Percentiles rank a stretch among this genome's conserved stretches.
Evolutionary conservation across 2,888 invertebrate genomes (phyloP).

Genomic region (Acleris cristana): DNA sequence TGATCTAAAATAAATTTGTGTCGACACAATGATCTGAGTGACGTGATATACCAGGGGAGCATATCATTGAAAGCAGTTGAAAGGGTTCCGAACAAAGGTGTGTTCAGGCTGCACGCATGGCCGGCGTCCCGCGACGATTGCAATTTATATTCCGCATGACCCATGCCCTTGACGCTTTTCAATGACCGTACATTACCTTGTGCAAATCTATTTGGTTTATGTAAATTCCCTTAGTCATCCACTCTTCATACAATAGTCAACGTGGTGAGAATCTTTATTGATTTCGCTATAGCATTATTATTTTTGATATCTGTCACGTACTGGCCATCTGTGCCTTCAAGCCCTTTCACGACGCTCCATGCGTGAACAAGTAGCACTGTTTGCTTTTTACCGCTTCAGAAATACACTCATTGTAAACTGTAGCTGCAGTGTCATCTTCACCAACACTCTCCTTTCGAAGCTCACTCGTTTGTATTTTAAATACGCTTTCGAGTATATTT

Average conservation of each 20-base stretch:
- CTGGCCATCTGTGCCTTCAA: constrained; percentile 39
- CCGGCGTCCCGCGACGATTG: constrained; percentile 45
- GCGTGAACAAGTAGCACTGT: constrained; percentile 44
- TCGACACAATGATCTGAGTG: constrained; percentile 23
- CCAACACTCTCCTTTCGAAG: constrained; percentile 41
- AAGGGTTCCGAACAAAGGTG: constrained; percentile 54
- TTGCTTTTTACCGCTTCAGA: constrained; percentile 31
- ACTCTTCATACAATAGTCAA: constrained; percentile 42
- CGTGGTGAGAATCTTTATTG: constrained; percentile 49
- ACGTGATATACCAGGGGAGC: constrained; percentile 21
- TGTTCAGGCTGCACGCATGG: constrained; percentile 53
- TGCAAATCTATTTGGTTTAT: constrained; percentile 10
- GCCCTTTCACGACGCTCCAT: constrained; percentile 41
- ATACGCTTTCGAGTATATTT: constrained; percentile 58
- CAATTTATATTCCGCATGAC: constrained; percentile 26
- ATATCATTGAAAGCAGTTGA: constrained; percentile 23
- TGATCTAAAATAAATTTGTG: constrained; percentile 11
- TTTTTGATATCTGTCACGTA: constrained; percentile 48
- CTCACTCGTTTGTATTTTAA: constrained; percentile 50
- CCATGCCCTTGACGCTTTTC: constrained; percentile 29
- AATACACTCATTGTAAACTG: constrained; percentile 14
- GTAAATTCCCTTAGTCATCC: constrained; percentile 20
- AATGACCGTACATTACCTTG: constrained; percentile 1
- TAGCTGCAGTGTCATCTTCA: constrained; percentile 39
- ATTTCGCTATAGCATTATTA: constrained; percentile 36